Evolutionary conservation across 1,140 invertebrate genomes (phyloP), one percentile per base, ranked within the genome.

Genomic region (Drosophila malerkotliana): DNA sequence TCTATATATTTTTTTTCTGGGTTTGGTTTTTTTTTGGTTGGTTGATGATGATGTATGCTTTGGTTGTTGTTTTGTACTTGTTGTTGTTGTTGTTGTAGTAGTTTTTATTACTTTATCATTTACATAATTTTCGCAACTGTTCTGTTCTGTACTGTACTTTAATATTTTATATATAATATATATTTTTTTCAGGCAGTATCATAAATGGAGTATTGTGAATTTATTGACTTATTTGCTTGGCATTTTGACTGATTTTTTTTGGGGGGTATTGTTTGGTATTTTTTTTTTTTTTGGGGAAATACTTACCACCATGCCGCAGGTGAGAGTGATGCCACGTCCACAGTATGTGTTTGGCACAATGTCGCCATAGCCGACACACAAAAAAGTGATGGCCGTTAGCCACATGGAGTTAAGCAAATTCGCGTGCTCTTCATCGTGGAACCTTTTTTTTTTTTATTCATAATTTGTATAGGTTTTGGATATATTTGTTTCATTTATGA

Each of bases 331-430:
- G 89, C 95, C 96, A 90, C 97, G 94, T 85, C 97, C 97, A 94
- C 97, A 98, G 94, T 98, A 97, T 60, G 97, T 98, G 93, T 98
- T 98, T 80, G 97, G 97, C 83, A 98, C 97, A 91, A 98, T 97
- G 93, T 98, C 97, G 78, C 95, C 95, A 91, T 96, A 96, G 83
- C 95, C 95, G 81, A 96, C 95, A 94, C 95, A 95, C 92, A 95
- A 94, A 93, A 97, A 97, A 72, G 97, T 97, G 92, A 97, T 97
- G 91, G 96, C 96, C 82, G 97, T 97, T 94, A 98, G 94, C 97
- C 97, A 98, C 96, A 98, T 97, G 90, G 97, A 96, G 94, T 97
- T 97, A 92, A 97, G 94, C 92, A 97, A 95, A 94, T 97, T 98
- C 81, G 95, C 96, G 93, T 97, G 97, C 92, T 96, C 96, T 92